Percentiles rank a stretch among this genome's conserved stretches.
Evolutionary conservation across 2,888 invertebrate genomes (phyloP).

Genomic region (Endomychus coccineus): DNA sequence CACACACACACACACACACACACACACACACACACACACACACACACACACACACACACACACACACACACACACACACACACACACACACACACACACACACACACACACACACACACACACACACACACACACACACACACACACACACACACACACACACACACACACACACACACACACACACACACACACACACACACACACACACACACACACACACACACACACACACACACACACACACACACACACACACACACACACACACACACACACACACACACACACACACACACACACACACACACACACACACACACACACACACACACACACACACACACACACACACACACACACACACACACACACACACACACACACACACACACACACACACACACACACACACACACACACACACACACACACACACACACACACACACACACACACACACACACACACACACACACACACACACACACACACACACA

Average conservation of each 20-base stretch:
- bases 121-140: constrained; percentile 14
- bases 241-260: constrained; percentile 12
- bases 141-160: constrained; percentile 6
- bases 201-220: constrained; percentile 8
- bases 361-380: constrained; percentile 5
- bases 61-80: constrained; percentile 10
- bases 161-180: constrained; percentile 6
- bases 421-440: constrained; percentile 13
- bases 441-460: constrained; percentile 13
- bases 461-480: constrained; percentile 13
- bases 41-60: constrained; percentile 12
- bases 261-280: constrained; percentile 10
- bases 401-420: constrained; percentile 10
- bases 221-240: constrained; percentile 4
- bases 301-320: constrained; percentile 9
- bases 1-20: constrained; percentile 4
- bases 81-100: constrained; percentile 11
- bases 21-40: constrained; percentile 6
- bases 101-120: constrained; percentile 13
- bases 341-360: constrained; percentile 3
- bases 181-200: constrained; percentile 13
- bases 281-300: constrained; percentile 4
- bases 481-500: constrained; percentile 12
- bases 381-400: no score
- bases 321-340: constrained; percentile 13